These are phyloP conservation scores for Microplitis manilae DNA, from an alignment of 2,888 invertebrate species.

Conservation along the genomic window DNA sequence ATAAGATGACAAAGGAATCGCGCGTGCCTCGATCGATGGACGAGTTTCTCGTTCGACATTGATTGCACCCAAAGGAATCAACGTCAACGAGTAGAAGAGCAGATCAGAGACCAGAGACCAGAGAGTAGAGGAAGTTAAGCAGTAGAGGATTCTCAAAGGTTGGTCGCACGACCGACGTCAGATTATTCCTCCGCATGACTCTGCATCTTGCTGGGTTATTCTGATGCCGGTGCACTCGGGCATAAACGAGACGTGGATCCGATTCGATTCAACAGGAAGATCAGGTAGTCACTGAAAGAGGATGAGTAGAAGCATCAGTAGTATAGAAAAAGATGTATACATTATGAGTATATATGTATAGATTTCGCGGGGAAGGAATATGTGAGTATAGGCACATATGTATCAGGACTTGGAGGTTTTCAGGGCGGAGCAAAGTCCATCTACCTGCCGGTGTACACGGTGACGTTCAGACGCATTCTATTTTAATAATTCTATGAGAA, in stretches of 20 bases:
- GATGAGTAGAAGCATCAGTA: not conserved
- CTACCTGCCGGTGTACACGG: conserved; percentile 59
- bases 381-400: not conserved
- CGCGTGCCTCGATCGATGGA: conserved; percentile 13
- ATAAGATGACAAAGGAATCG: not conserved
- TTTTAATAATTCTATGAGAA: conserved; percentile 69
- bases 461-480: conserved; percentile 64
- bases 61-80: conserved; percentile 28
- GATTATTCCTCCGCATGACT: conserved; percentile 40
- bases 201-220: conserved; percentile 5
- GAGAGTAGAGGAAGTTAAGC: not conserved
- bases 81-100: conserved; percentile 14
- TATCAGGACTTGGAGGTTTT: conserved; percentile 39
- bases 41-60: conserved; percentile 16
- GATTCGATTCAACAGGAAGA: conserved; percentile 12
- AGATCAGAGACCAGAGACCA: not conserved
- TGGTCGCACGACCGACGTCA: conserved; percentile 41
- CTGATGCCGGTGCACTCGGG: conserved; percentile 11
- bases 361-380: conserved; percentile 2
- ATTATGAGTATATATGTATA: conserved; percentile 2
- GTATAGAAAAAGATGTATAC: not conserved
- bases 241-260: conserved; percentile 14
- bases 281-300: conserved; percentile 1
- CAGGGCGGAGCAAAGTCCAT: conserved; percentile 42
- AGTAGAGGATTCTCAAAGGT: conserved; percentile 2